A percentile compares a stretch with the other conserved stretches of the same genome.
These are phyloP conservation scores for Cyclargus thomasi DNA, from an alignment of 1,140 invertebrate species.

Conservation along the genomic window DNA sequence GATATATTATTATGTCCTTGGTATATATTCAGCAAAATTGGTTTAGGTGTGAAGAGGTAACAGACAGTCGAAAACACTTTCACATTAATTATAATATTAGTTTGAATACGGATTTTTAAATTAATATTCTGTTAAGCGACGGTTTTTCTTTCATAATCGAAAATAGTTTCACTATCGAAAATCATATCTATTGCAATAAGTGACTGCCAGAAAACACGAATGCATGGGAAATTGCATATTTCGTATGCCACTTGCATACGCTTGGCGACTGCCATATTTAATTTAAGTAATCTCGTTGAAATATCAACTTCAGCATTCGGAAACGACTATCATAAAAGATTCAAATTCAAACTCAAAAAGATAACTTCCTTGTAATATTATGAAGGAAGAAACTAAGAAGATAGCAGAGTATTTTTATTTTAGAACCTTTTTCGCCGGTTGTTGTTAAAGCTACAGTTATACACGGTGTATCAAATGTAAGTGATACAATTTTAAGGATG, in stretches of 20 bases:
- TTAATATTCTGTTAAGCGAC: too few relatives aligned
- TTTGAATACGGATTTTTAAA: too few relatives aligned
- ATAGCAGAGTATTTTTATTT: not conserved
- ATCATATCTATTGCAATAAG: not conserved
- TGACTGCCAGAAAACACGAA: not conserved
- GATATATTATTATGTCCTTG: too few relatives aligned
- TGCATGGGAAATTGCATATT: constrained; percentile 51
- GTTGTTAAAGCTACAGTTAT: too few relatives aligned
- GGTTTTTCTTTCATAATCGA: too few relatives aligned
- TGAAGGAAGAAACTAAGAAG: constrained; percentile 21
- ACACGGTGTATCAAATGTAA: too few relatives aligned
- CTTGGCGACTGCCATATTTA: constrained; percentile 23
- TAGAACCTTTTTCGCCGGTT: not conserved
- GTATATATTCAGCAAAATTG: too few relatives aligned
- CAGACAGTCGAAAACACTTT: too few relatives aligned
- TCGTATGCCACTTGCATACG: constrained; percentile 41
- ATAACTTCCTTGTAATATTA: constrained; percentile 30
- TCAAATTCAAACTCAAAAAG: too few relatives aligned
- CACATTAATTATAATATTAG: too few relatives aligned
- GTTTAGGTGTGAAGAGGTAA: too few relatives aligned
- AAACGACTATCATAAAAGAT: constrained; percentile 27
- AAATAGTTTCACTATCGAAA: not conserved
- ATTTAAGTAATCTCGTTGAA: constrained; percentile 39
- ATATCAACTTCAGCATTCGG: constrained; percentile 33
- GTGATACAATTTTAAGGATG: too few relatives aligned